These are phyloP conservation scores for Geotrupes spiniger DNA, from an alignment of 2,888 invertebrate genomes.

Conservation along the genomic window DNA sequence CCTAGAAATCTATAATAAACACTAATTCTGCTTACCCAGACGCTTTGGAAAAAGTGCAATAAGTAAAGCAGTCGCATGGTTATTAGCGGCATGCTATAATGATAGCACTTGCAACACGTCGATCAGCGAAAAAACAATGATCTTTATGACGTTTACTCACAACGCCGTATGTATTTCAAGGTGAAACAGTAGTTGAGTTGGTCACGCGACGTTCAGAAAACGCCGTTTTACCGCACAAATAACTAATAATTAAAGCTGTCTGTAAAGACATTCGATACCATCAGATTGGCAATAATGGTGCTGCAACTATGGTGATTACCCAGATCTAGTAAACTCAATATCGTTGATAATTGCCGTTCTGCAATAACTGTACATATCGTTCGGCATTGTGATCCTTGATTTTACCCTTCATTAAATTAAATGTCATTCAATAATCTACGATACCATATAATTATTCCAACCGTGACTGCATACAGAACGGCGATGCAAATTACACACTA, in stretches of 20 bases:
- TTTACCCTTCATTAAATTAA: not conserved
- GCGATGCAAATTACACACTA: no score
- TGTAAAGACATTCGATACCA: conserved; percentile 5
- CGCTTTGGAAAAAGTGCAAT: not conserved
- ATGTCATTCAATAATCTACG: no score
- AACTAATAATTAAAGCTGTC: conserved; percentile 8
- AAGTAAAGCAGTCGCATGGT: conserved; percentile 2
- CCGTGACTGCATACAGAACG: no score
- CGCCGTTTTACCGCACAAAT: conserved; percentile 7
- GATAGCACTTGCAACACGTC: conserved; percentile 6
- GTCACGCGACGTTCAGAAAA: conserved; percentile 27
- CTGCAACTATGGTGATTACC: conserved; percentile 6
- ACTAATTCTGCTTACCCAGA: not conserved
- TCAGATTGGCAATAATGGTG: not conserved
- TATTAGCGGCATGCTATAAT: conserved; percentile 2
- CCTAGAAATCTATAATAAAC: conserved; percentile 17
- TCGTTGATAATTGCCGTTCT: conserved; percentile 9
- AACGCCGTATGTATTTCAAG: conserved; percentile 21
- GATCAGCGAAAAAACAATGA: not conserved
- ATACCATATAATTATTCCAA: no score
- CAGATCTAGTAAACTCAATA: conserved; percentile 18
- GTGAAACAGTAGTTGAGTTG: conserved; percentile 25
- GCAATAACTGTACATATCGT: conserved; percentile 14
- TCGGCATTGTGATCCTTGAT: conserved; percentile 5
- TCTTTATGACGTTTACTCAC: conserved; percentile 3